Evolutionary conservation across 1,140 invertebrate genomes (phyloP).

Genomic region (Tribolium castaneum): DNA sequence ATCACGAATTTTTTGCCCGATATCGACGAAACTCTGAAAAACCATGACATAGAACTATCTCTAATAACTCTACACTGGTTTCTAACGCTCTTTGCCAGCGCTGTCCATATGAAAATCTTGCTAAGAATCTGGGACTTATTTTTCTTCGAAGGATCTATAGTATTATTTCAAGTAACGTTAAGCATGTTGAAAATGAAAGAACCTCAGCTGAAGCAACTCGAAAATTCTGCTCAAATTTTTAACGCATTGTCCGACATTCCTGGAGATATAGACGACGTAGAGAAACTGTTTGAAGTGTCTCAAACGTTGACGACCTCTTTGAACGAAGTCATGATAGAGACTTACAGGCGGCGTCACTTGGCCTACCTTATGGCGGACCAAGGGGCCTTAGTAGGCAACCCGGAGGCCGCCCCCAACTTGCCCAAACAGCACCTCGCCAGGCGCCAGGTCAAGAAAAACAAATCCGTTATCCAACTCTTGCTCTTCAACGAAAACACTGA

Average conservation of each 20-base stretch:
- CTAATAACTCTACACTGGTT: constrained; percentile 98
- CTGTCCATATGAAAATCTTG: constrained; percentile 97
- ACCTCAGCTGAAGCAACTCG: constrained; percentile 80
- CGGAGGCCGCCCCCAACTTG: constrained; percentile 87
- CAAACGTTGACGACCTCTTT: constrained; percentile 75
- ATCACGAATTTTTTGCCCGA: constrained; percentile 91
- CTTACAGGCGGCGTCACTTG: constrained; percentile 89
- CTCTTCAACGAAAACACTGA: constrained; percentile 84
- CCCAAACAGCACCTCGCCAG: constrained; percentile 88
- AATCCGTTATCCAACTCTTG: constrained; percentile 90
- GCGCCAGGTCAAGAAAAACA: constrained; percentile 90
- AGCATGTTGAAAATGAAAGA: constrained; percentile 96
- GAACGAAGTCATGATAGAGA: constrained; percentile 89
- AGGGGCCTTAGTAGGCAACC: constrained; percentile 91
- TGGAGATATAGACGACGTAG: constrained; percentile 91
- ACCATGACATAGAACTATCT: constrained; percentile 96
- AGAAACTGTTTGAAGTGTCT: constrained; percentile 76
- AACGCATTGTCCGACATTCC: constrained; percentile 96
- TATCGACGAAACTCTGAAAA: constrained; percentile 87
- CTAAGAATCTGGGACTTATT: constrained; percentile 97
- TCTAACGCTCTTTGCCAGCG: constrained; percentile 96
- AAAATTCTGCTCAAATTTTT: constrained; percentile 97
- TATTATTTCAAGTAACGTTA: constrained; percentile 96
- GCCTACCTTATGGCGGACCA: constrained; percentile 98
- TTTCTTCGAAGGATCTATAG: constrained; percentile 94